Base-by-base conservation (phyloP, 2,113 vertebrate species). In the Festucalex cinctus region DNA sequence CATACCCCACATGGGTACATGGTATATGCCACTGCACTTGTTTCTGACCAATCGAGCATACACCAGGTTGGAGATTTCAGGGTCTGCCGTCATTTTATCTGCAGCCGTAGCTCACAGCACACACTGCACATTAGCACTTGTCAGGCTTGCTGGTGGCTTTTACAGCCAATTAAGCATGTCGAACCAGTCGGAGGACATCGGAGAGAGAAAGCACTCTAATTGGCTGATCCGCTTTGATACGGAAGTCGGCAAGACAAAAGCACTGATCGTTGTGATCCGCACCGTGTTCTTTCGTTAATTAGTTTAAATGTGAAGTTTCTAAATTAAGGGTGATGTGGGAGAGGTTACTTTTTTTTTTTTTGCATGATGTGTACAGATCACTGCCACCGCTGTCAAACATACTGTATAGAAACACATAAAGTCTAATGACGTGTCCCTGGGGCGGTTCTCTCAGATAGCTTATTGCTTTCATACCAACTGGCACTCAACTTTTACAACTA, bases 121-220 rank as follows among this genome's bases (percentile, higher is more conserved):
- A 62, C 20, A 16, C 37, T 41, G 60, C 37, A 43, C 36, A 39
- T 62, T 43, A 62, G 60, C 37, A 14, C 6, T 44, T 62, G 60
- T 62, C 60, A 44, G n/a, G 37, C 39, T 62, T 26, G 60, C 60
- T 37, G 37, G 37, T 62, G 59, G n/a, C 59, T 43, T 43, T 62
- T 62, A 24, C 60, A 43, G 60, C 60, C 60, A 62, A 62, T 62
- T 62, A 62, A 43, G 22, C n/a, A 43, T 43, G 39, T 43, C 60
- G 22, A 43, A 62, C 37, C 35, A 26, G 60, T 22, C 43, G 60
- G 60, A 62, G 37, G 60, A 62, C 39, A 26, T 9, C 9, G 37
- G 22, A 26, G 37, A 62, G 39, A 13, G 14, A 62, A 43, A 41
- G 10, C 5, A 26, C 60, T 62, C 39, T 62, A 62, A 62, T 43